A percentile compares a stretch with the other conserved stretches of the same genome.
These are phyloP conservation scores for Dicaeum eximium DNA, from an alignment of 2,113 vertebrate genomes.

Conservation along the genomic window DNA sequence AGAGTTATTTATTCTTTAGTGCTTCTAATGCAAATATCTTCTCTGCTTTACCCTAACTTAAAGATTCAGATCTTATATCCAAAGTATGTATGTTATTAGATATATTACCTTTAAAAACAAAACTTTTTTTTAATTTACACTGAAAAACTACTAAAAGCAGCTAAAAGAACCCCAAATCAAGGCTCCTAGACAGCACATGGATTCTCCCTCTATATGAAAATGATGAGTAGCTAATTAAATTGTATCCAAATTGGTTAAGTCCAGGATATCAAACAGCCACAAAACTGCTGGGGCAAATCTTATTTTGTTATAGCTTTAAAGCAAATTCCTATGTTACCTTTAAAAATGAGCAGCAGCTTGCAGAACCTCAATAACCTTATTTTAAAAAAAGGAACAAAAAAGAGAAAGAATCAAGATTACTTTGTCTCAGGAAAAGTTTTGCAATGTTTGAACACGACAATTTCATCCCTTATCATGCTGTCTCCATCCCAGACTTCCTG, in stretches of 20 bases:
- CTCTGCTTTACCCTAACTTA: not conserved
- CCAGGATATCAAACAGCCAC: not conserved
- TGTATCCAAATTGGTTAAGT: not conserved
- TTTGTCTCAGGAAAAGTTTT: not conserved
- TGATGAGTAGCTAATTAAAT: not conserved
- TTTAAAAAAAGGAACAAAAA: not conserved
- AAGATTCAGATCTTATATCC: not conserved
- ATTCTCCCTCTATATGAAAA: rapidly evolving
- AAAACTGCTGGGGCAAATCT: not conserved
- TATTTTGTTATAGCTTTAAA: not conserved
- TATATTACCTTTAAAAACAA: not conserved
- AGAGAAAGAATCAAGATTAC: not conserved
- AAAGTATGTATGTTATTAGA: not conserved
- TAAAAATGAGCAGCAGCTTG: not conserved
- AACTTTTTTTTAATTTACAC: not conserved
- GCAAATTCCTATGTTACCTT: not conserved
- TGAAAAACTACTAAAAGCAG: not conserved
- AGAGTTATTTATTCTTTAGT: not conserved
- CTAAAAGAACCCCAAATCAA: not conserved
- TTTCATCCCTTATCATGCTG: not conserved
- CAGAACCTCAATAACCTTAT: not conserved
- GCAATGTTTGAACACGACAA: not conserved
- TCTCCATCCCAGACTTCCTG: not conserved
- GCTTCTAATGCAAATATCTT: not conserved
- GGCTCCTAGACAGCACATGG: not conserved